phyloP scores from a whole-genome alignment of 1,140 invertebrate genomes.

The Drosophila grimshawi region DNA sequence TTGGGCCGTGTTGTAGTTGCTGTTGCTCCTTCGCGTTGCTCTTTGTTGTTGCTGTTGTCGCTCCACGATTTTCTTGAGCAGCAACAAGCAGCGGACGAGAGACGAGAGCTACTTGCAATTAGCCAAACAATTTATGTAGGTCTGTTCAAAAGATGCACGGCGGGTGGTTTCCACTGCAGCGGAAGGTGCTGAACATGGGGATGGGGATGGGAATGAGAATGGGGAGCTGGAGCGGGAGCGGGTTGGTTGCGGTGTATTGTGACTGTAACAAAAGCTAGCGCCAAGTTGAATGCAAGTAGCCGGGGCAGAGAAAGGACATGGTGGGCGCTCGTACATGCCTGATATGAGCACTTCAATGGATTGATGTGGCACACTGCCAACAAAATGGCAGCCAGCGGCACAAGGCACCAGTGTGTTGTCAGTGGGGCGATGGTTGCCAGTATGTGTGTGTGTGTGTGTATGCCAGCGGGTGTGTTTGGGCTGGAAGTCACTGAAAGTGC shows the following conservation, averaged over 20 bases:
- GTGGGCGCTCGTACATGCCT: conserved; percentile 3
- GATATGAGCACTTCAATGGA: conserved; percentile 35
- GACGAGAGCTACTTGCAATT: conserved; percentile 66
- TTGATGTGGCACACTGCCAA: conserved; percentile 53
- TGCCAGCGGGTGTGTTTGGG: neutral
- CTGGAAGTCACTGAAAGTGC: conserved; percentile 19
- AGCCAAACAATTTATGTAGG: conserved; percentile 73
- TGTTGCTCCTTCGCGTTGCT: neutral
- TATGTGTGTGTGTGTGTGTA: no score
- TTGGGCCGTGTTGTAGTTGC: conserved; percentile 14
- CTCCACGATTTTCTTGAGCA: conserved; percentile 4
- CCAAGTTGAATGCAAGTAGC: neutral
- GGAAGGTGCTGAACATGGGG: neutral
- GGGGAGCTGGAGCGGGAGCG: neutral
- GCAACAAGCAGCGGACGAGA: no score
- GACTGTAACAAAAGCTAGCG: conserved; percentile 21
- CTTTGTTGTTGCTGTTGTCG: neutral
- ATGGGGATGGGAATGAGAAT: neutral
- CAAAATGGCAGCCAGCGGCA: conserved; percentile 16
- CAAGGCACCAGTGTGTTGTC: no score
- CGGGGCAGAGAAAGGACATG: neutral
- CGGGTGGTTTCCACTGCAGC: conserved; percentile 5
- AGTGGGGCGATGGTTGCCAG: neutral
- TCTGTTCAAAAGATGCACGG: conserved; percentile 45
- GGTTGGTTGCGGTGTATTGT: conserved; percentile 10